These are phyloP conservation scores for Biston stratarius DNA, from an alignment of 2,888 invertebrate species.

Conservation along the genomic window DNA sequence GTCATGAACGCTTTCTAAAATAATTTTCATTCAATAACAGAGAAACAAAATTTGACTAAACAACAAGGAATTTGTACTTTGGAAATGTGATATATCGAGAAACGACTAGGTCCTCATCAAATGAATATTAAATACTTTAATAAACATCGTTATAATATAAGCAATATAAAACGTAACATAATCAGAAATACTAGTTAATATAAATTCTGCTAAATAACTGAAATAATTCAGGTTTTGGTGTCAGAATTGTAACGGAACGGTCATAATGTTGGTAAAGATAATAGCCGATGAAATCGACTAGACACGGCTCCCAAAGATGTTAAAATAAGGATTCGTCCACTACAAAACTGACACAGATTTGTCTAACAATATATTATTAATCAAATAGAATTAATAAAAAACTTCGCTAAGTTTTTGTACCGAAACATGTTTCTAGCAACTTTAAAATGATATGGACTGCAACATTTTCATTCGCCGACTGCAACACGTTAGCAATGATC, in stretches of 20 bases:
- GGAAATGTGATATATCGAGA: constrained; percentile 87
- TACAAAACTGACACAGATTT: constrained; percentile 75
- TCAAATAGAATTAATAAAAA: constrained; percentile 80
- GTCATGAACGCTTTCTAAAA: constrained; percentile 70
- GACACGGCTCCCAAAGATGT: constrained; percentile 58
- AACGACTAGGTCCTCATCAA: constrained; percentile 87
- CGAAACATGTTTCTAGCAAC: constrained; percentile 82
- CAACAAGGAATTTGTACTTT: constrained; percentile 88
- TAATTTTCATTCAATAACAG: constrained; percentile 85
- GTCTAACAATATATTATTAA: constrained; percentile 81
- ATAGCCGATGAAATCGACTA: constrained; percentile 70
- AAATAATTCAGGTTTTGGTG: constrained; percentile 77
- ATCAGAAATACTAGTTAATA: constrained; percentile 85
- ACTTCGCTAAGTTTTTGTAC: constrained; percentile 82
- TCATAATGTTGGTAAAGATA: constrained; percentile 47
- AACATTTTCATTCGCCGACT: too few species aligned
- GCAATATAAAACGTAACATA: constrained; percentile 86
- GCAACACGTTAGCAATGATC: constrained; percentile 83
- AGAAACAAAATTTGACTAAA: constrained; percentile 87
- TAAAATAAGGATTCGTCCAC: constrained; percentile 56
- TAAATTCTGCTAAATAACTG: constrained; percentile 85
- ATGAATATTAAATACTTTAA: constrained; percentile 86
- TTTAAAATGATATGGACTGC: constrained; percentile 85
- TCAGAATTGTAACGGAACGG: constrained; percentile 66
- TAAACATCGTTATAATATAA: constrained; percentile 86